Evolutionary conservation across 1,140 invertebrate genomes (phyloP).

Genomic region (Drosophila lacteicornis): DNA sequence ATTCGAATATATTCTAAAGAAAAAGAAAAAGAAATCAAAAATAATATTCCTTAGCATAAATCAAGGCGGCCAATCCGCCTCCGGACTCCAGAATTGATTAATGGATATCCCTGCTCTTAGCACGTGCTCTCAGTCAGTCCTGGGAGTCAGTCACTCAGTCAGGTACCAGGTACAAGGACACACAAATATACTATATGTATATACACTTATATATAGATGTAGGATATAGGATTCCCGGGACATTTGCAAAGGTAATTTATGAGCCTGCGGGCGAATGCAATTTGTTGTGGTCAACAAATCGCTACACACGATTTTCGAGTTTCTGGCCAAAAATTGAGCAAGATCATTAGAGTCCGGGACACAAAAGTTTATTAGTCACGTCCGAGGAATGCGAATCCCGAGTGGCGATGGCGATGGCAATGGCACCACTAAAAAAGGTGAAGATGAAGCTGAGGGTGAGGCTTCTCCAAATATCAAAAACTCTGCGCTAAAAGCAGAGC

Average conservation of each 20-base stretch:
- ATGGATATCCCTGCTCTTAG: constrained; percentile 71
- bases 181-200: constrained; percentile 7
- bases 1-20: constrained; percentile 22
- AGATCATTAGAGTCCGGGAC: constrained; percentile 47
- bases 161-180: constrained; percentile 67
- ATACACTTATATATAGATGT: neutral
- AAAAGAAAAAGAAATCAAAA: constrained; percentile 36
- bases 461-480: constrained; percentile 56
- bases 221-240: constrained; percentile 23
- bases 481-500: constrained; percentile 72
- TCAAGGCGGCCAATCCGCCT: constrained; percentile 34
- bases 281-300: constrained; percentile 83
- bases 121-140: constrained; percentile 70
- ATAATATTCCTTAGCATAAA: constrained; percentile 74
- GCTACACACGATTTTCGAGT: constrained; percentile 65
- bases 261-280: constrained; percentile 64
- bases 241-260: constrained; percentile 71
- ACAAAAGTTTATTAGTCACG: constrained; percentile 80
- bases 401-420: constrained; percentile 8
- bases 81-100: constrained; percentile 63
- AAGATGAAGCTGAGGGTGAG: constrained; percentile 52
- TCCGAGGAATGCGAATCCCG: constrained; percentile 67
- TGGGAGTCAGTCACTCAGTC: constrained; percentile 47
- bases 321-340: constrained; percentile 43
- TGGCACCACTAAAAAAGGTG: constrained; percentile 39